Conservation (phyloP, 2,888 invertebrate species). For the Phaonia tiefii region DNA sequence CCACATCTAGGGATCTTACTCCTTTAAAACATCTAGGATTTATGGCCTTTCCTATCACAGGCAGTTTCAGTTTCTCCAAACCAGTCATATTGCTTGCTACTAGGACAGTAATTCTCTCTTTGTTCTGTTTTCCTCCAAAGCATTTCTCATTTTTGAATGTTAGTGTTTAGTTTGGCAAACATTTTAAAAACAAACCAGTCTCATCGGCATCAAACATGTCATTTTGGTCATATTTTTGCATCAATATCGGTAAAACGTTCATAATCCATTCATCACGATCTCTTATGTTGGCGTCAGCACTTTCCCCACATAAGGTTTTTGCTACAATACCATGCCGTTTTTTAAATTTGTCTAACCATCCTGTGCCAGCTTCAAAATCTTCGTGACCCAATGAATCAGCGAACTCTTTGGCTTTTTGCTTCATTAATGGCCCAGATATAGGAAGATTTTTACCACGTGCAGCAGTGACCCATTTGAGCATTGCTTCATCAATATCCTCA, state of each 20-base stretch:
- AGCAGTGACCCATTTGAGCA: conserved; percentile 19
- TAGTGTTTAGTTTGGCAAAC: conserved; percentile 47
- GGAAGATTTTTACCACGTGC: conserved; percentile 44
- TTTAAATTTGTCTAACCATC: conserved; percentile 33
- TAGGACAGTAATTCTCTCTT: conserved; percentile 46
- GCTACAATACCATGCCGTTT: conserved; percentile 42
- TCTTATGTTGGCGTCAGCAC: conserved; percentile 16
- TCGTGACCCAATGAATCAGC: conserved; percentile 23
- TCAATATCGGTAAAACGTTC: conserved; percentile 34
- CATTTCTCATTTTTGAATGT: conserved; percentile 48
- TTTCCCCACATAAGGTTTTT: conserved; percentile 49
- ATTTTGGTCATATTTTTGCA: conserved; percentile 51
- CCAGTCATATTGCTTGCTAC: conserved; percentile 50
- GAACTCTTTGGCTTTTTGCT: conserved; percentile 39
- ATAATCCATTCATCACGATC: background rate
- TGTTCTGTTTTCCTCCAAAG: conserved; percentile 44
- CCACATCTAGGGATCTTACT: background rate
- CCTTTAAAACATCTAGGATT: conserved; percentile 10
- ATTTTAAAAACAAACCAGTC: conserved; percentile 44
- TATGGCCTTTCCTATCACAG: conserved; percentile 44
- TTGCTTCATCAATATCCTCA: too few species aligned
- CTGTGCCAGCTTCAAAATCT: conserved; percentile 43
- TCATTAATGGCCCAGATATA: conserved; percentile 37
- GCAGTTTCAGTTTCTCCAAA: conserved; percentile 36
- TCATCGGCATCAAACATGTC: conserved; percentile 54